Evolutionary conservation across 2,797 vertebrate species (phyloP), one percentile per base, ranked within the genome.

Genomic region (Sciaenops ocellatus): DNA sequence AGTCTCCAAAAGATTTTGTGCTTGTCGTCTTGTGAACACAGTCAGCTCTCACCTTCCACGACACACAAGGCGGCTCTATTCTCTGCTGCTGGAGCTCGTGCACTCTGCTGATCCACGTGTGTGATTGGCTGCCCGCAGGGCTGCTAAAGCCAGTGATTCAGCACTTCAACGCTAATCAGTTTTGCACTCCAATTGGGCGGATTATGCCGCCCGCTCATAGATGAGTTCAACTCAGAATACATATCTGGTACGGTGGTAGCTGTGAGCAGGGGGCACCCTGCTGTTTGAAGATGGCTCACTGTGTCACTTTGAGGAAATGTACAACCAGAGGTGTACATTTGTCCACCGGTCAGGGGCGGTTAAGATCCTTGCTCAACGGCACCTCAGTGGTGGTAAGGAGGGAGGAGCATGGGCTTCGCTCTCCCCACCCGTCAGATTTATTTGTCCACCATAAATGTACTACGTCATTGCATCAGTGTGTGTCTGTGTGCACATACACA

Each of bases 111-210:
- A 76, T 78, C 68, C 78, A 41, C 4, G 17, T 72, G 75, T 68
- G 3, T 59, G 76, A 81, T 67, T 71, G 73, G 69, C 70, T 68
- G 61, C 74, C 72, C 28, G 47, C 48, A 73, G 72, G 17, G 47
- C 24, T 46, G 42, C 75, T 73, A 60, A 81, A 83, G 69, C 78
- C 69, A 60, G 72, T 78, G 78, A 84, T 85, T 85, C 80, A 85
- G 80, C 69, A 73, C 64, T 79, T 73, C 13, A 5, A 22, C 28
- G n/a, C 72, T 78, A 73, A 88, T 74, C 79, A 80, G 18, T 57
- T 62, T 59, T 67, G 17, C 46, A 5, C 68, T 76, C 28, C 52
- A 28, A 52, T 50, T 69, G 64, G 69, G 10, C 61, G 55, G 61
- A 24, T 69, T 69, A 51, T n/a, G 18, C 48, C 62, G 3, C 66